phyloP scores from a whole-genome alignment of 2,888 invertebrate genomes.

The Drosophila rubida region DNA sequence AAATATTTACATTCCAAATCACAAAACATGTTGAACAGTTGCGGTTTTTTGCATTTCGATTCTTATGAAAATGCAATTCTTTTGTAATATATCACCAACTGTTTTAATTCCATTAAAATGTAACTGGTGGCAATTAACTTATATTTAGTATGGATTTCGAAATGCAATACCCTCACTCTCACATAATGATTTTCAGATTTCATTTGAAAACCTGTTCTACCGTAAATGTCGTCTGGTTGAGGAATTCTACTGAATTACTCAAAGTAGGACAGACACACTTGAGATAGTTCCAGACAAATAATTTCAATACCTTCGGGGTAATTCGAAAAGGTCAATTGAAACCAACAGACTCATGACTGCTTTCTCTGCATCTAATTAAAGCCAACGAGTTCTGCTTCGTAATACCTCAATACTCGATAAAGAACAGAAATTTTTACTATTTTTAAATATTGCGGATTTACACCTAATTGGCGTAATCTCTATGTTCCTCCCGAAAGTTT shows the following conservation, averaged over 20 bases:
- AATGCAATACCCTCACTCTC: not conserved
- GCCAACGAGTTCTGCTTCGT: not conserved
- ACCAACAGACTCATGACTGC: slow-evolving; percentile 15
- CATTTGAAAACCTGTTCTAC: not conserved
- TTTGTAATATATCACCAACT: not conserved
- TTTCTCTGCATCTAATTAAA: slow-evolving; percentile 47
- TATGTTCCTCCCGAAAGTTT: slow-evolving; percentile 18
- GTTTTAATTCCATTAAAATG: too few species aligned
- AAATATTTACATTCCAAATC: not conserved
- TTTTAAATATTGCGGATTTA: slow-evolving; percentile 55
- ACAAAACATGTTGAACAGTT: not conserved
- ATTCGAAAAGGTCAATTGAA: slow-evolving; percentile 59
- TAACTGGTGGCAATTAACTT: not conserved
- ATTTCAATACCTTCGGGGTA: slow-evolving; percentile 43
- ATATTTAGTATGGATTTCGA: not conserved
- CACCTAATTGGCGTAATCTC: slow-evolving; percentile 45
- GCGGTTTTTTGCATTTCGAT: not conserved
- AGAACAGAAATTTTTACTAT: slow-evolving; percentile 72
- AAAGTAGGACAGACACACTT: not conserved
- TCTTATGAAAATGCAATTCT: not conserved
- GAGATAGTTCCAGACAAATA: slow-evolving; percentile 9
- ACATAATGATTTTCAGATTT: not conserved
- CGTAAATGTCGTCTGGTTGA: slow-evolving; percentile 6
- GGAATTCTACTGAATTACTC: slow-evolving; percentile 13
- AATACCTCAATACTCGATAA: slow-evolving; percentile 51